These are phyloP conservation scores for Cladopsammia gracilis DNA, from an alignment of 64 coral and sea anemone genomes.

Conservation along the genomic window DNA sequence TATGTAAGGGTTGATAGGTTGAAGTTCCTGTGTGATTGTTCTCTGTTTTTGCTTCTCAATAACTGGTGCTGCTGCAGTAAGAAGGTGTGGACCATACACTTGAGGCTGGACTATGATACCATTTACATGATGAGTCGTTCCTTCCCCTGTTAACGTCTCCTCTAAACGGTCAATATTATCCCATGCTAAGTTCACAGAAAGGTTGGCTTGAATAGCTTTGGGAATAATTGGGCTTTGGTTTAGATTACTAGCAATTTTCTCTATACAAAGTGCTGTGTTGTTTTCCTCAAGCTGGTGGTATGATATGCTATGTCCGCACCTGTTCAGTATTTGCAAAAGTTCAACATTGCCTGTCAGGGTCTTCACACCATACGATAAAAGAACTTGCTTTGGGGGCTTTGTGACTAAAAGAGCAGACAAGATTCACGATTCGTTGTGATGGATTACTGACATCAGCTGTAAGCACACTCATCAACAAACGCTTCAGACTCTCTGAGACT, in stretches of 20 bases:
- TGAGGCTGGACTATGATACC: constrained; percentile 29
- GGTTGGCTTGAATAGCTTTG: constrained; percentile 41
- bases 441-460: constrained; percentile 4
- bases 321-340: constrained; percentile 43
- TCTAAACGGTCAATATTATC: not conserved
- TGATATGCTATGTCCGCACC: constrained; percentile 35
- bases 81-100: constrained; percentile 51
- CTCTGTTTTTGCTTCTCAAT: constrained; percentile 50
- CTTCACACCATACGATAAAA: constrained; percentile 47
- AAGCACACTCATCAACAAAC: constrained; percentile 1
- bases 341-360: constrained; percentile 62
- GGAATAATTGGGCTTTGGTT: constrained; percentile 40
- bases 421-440: not conserved
- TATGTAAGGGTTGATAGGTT: constrained; percentile 30
- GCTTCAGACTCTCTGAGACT: not conserved
- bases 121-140: constrained; percentile 13
- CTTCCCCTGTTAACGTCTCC: not conserved
- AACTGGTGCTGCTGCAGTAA: constrained; percentile 7
- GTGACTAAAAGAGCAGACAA: not conserved
- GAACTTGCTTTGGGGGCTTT: constrained; percentile 45
- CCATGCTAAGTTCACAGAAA: constrained; percentile 49
- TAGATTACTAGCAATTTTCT: constrained; percentile 28
- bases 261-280: constrained; percentile 33
- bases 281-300: constrained; percentile 45
- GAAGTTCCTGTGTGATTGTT: constrained; percentile 44